These are phyloP conservation scores for Auanema sp. DNA, from an alignment of 2,888 invertebrate species.

Conservation along the genomic window DNA sequence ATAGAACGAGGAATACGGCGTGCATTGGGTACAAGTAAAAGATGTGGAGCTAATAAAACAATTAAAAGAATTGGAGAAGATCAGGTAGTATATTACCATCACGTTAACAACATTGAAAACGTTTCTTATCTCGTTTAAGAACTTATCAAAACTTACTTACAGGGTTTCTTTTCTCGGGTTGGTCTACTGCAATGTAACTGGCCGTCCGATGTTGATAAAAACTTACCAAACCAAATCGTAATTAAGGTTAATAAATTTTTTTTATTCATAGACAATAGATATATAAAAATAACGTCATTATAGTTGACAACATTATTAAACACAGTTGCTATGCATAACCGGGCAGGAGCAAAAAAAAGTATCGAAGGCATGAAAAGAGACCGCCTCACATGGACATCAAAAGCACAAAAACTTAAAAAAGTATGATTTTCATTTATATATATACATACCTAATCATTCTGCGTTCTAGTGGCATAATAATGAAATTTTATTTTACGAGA, in stretches of 20 bases:
- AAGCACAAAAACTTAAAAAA: slow-evolving; percentile 20
- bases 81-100: slow-evolving; percentile 10
- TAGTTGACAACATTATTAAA: slow-evolving; percentile 24
- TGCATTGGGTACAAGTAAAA: slow-evolving; percentile 19
- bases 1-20: slow-evolving; percentile 20
- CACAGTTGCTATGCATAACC: slow-evolving; percentile 23
- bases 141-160: neutral
- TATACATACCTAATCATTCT: slow-evolving; percentile 5
- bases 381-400: slow-evolving; percentile 20
- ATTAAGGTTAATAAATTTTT: slow-evolving; percentile 15
- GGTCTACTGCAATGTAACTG: slow-evolving; percentile 25
- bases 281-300: neutral
- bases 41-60: slow-evolving; percentile 15
- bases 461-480: slow-evolving; percentile 29
- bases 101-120: neutral
- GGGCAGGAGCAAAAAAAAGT: slow-evolving; percentile 20
- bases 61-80: slow-evolving; percentile 21
- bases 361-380: slow-evolving; percentile 15
- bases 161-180: slow-evolving; percentile 27
- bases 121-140: neutral
- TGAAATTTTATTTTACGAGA: slow-evolving; percentile 23
- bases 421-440: slow-evolving; percentile 8
- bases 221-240: slow-evolving; percentile 18
- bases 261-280: neutral
- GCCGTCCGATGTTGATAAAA: slow-evolving; percentile 15